Percentiles rank a stretch among this genome's conserved stretches.
Conservation (phyloP, 64 coral and sea anemone species). For the Actinia tenebrosa region DNA sequence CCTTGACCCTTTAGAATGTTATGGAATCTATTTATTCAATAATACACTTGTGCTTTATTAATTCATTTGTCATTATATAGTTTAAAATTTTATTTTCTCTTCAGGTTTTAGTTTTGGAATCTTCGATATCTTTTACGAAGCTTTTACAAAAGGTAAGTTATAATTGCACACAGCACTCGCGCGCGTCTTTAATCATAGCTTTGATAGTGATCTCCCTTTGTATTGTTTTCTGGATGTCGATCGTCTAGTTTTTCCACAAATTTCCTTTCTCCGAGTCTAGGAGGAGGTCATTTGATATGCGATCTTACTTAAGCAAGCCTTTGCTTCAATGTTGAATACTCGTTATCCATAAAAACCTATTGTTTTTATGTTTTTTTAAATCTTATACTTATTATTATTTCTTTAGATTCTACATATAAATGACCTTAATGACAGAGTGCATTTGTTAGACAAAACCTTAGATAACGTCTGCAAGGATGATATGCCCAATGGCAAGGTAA, state of each 20-base stretch:
- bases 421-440: constrained; percentile 36
- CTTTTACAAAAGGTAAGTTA: constrained; percentile 52
- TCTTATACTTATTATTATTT: neutral
- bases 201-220: no score
- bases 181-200: no score
- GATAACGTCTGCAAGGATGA: constrained; percentile 8
- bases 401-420: constrained; percentile 54
- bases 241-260: no score
- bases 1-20: no score
- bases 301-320: neutral
- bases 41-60: neutral
- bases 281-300: no score
- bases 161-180: neutral
- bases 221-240: no score
- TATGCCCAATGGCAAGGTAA: constrained; percentile 50
- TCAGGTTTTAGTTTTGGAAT: constrained; percentile 37
- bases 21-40: no score
- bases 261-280: no score
- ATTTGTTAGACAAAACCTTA: constrained; percentile 21
- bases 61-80: neutral
- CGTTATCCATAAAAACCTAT: neutral
- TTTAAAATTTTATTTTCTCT: neutral
- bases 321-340: neutral
- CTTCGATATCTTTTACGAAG: constrained; percentile 47
- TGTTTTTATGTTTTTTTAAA: neutral